Evolutionary conservation across 2,888 invertebrate species (phyloP).

Genomic region (Saturnia pavonia): DNA sequence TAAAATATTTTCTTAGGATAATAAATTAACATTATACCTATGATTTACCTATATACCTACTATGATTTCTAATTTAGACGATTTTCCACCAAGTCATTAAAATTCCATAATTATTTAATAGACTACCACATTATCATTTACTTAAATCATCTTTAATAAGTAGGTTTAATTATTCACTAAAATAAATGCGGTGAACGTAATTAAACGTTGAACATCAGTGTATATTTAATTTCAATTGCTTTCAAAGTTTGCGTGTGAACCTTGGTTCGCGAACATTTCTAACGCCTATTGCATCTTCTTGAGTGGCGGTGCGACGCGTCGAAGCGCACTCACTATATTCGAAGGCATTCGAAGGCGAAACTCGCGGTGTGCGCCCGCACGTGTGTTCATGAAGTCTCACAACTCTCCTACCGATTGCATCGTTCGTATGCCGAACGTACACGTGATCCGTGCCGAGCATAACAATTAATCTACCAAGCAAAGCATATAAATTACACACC

Average conservation of each 20-base stretch:
- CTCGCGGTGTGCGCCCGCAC: conserved; percentile 37
- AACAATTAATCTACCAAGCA: conserved; percentile 61
- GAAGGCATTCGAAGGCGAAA: conserved; percentile 17
- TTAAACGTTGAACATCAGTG: conserved; percentile 8
- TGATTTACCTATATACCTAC: no score
- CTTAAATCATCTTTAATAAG: conserved; percentile 1
- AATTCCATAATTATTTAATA: neutral
- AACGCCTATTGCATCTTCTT: conserved; percentile 48
- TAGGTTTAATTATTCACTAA: conserved; percentile 6
- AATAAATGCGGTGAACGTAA: conserved; percentile 11
- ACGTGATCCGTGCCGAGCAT: conserved; percentile 64
- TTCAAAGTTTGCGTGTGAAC: conserved; percentile 57
- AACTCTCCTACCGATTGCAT: conserved; percentile 59
- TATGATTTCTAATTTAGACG: neutral
- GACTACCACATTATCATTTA: neutral
- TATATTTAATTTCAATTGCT: conserved; percentile 34
- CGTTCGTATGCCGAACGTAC: conserved; percentile 59
- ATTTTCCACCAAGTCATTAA: neutral
- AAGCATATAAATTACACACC: conserved; percentile 60
- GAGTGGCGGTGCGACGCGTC: conserved; percentile 38
- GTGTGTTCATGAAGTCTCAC: conserved; percentile 44
- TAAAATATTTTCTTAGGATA: no score
- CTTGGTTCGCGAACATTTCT: conserved; percentile 52
- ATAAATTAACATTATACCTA: no score
- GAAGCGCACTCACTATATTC: conserved; percentile 22